These are phyloP conservation scores for Axis porcinus DNA, from an alignment of 2,113 vertebrate species.

Conservation along the genomic window DNA sequence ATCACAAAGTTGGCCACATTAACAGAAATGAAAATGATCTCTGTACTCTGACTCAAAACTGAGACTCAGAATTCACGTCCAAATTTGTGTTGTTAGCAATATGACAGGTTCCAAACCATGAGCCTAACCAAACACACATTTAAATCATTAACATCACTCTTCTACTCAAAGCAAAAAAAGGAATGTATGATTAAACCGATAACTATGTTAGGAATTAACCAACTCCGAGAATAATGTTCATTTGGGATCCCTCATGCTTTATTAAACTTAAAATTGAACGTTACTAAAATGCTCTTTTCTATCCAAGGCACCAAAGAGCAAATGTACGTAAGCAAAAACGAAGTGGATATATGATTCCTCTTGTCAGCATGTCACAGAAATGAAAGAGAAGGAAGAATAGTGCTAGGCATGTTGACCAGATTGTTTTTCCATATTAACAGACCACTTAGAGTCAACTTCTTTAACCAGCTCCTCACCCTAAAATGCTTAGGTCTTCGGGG, in stretches of 20 bases:
- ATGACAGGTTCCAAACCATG: conserved; percentile 10
- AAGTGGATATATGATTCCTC: neutral
- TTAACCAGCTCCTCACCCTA: neutral
- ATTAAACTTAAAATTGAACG: neutral
- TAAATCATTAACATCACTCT: conserved; percentile 47
- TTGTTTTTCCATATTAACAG: neutral
- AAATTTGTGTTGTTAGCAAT: neutral
- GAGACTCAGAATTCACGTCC: neutral
- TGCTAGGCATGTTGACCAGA: neutral
- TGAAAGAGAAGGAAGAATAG: neutral
- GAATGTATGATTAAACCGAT: conserved; percentile 50
- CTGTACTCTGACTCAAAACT: neutral
- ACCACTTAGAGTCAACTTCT: neutral
- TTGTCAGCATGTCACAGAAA: neutral
- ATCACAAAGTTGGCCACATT: neutral
- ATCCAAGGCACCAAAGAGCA: neutral
- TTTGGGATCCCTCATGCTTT: neutral
- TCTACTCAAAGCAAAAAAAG: conserved; percentile 15
- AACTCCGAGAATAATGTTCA: neutral
- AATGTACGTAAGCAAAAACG: neutral
- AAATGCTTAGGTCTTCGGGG: neutral
- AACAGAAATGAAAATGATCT: conserved; percentile 32
- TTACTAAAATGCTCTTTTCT: neutral
- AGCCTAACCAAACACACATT: conserved; percentile 8
- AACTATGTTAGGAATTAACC: conserved; percentile 42